A percentile compares a stretch with the other conserved stretches of the same genome.
phyloP scores from a whole-genome alignment of 2,797 vertebrate species.

The Microctenopoma steveboyesi region DNA sequence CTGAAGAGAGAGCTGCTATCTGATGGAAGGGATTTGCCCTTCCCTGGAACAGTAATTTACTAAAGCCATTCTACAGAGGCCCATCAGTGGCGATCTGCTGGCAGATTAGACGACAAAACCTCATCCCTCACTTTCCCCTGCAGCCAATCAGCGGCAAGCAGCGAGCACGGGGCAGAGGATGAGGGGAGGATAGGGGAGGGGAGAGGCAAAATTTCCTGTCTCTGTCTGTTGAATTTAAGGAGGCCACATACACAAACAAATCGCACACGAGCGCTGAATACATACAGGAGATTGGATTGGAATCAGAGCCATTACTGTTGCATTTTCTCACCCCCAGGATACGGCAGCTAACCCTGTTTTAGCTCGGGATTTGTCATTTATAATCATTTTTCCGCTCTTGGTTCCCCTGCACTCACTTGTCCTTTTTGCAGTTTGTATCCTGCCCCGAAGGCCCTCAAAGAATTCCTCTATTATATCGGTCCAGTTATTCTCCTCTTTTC shows the following conservation, averaged over 20 bases:
- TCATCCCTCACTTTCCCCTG: conserved; percentile 69
- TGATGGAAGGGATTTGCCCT: conserved; percentile 82
- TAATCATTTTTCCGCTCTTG: conserved; percentile 67
- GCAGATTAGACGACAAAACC: conserved; percentile 80
- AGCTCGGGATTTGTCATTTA: conserved; percentile 66
- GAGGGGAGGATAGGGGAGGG: conserved; percentile 57
- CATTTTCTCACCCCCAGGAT: conserved; percentile 61
- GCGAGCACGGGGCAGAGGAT: conserved; percentile 58
- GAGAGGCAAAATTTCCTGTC: conserved; percentile 55
- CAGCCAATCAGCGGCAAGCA: conserved; percentile 72
- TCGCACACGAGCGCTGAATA: conserved; percentile 26
- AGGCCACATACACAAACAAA: conserved; percentile 46
- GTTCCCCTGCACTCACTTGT: conserved; percentile 57
- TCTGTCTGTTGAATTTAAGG: conserved; percentile 52
- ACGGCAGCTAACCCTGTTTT: conserved; percentile 53
- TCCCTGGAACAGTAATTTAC: conserved; percentile 83
- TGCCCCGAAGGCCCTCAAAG: conserved; percentile 57
- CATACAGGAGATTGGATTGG: conserved; percentile 53
- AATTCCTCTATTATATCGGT: conserved; percentile 57
- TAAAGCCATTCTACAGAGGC: conserved; percentile 82
- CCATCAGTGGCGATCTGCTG: conserved; percentile 82
- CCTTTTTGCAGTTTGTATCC: conserved; percentile 59
- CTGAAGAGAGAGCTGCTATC: conserved; percentile 72
- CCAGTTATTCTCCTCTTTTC: conserved; percentile 26
- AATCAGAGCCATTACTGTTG: conserved; percentile 47